A percentile compares a stretch with the other conserved stretches of the same genome.
Conservation (phyloP, 2,888 invertebrate genomes). For the Anagyrus pseudococci region DNA sequence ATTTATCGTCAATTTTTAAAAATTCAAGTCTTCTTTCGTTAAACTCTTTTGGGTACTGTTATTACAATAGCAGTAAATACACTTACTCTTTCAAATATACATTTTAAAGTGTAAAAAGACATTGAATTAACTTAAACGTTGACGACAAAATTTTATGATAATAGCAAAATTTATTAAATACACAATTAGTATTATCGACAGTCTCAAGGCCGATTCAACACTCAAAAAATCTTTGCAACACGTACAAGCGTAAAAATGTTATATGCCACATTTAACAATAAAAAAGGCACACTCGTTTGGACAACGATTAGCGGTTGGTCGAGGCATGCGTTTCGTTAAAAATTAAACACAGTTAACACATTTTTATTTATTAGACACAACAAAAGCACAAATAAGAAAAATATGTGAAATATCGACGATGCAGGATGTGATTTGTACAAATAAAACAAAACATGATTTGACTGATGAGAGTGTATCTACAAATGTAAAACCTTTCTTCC, state of each 20-base stretch:
- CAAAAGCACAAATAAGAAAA: slow-evolving; percentile 31
- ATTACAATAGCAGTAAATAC: no score
- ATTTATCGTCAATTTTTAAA: no score
- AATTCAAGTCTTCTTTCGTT: no score
- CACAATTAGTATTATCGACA: slow-evolving; percentile 8
- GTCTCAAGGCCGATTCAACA: slow-evolving; percentile 14
- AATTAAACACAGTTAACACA: slow-evolving; percentile 35
- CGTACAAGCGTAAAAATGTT: slow-evolving; percentile 30
- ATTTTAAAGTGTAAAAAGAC: background rate
- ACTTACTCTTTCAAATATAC: no score
- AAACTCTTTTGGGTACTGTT: no score
- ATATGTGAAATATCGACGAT: slow-evolving; percentile 26
- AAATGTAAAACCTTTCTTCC: slow-evolving; percentile 38
- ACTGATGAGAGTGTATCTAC: slow-evolving; percentile 37
- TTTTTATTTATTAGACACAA: slow-evolving; percentile 29
- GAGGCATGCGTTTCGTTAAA: slow-evolving; percentile 31
- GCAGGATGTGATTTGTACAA: slow-evolving; percentile 35
- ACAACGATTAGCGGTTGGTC: slow-evolving; percentile 23
- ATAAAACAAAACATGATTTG: slow-evolving; percentile 32
- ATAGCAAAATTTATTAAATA: slow-evolving; percentile 20
- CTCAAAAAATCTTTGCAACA: slow-evolving; percentile 33
- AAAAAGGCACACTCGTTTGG: slow-evolving; percentile 25
- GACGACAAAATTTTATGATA: slow-evolving; percentile 11
- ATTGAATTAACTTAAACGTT: slow-evolving; percentile 19
- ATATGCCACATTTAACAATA: slow-evolving; percentile 31